A percentile compares a stretch with the other conserved stretches of the same genome.
phyloP scores from a whole-genome alignment of 2,888 invertebrate genomes.

The Rhamphomyia laevipes region DNA sequence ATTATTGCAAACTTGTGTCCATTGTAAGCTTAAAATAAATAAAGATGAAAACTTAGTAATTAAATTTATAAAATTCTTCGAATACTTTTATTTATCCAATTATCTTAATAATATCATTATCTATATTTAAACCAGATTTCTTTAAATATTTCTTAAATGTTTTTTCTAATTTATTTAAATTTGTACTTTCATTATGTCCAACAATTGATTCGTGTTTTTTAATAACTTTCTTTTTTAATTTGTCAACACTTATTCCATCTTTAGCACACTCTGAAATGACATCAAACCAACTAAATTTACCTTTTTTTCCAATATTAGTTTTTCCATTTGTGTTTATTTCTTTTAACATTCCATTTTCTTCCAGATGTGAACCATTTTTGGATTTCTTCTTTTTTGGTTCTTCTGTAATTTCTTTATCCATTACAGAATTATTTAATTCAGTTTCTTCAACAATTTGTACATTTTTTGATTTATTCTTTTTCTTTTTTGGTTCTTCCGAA shows the following conservation, averaged over 20 bases:
- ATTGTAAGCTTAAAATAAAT: too few species aligned
- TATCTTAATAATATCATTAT: conserved; percentile 45
- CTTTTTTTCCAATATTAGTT: background rate
- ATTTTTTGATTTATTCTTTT: conserved; percentile 6
- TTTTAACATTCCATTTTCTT: conserved; percentile 6
- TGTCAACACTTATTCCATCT: conserved; percentile 56
- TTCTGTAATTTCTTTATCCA: conserved; percentile 1
- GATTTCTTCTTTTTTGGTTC: conserved; percentile 11
- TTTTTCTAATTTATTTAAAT: conserved; percentile 50
- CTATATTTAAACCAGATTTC: conserved; percentile 51
- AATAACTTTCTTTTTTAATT: conserved; percentile 63
- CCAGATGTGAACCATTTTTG: background rate
- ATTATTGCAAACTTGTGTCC: too few species aligned
- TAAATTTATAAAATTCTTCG: too few species aligned
- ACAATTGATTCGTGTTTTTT: conserved; percentile 38
- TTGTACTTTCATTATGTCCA: conserved; percentile 35
- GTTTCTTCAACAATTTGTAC: conserved; percentile 4
- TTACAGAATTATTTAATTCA: conserved; percentile 1
- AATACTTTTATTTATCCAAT: background rate
- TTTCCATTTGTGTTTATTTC: conserved; percentile 8
- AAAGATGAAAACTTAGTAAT: too few species aligned
- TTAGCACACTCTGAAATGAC: conserved; percentile 23
- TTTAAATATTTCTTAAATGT: conserved; percentile 62
- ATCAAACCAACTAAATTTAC: background rate
- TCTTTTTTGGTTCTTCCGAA: conserved; percentile 10